Evolutionary conservation across 2,797 vertebrate genomes (phyloP).

Genomic region (Neosilurus hyrtlii): DNA sequence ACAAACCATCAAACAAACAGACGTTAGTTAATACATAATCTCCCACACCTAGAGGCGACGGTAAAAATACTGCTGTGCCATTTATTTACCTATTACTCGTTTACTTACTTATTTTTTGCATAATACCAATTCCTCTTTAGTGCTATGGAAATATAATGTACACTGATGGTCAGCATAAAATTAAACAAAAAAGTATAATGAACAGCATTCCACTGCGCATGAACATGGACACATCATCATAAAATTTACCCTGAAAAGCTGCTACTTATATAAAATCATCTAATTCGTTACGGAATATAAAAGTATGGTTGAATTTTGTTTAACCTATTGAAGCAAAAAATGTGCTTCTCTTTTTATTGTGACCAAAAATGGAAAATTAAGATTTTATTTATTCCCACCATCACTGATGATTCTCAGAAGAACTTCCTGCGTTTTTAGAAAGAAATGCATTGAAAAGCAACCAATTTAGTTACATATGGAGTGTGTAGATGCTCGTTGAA

Average conservation of each 20-base stretch:
- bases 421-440: slow-evolving; percentile 44
- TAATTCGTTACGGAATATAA: not conserved
- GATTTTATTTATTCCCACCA: slow-evolving; percentile 30
- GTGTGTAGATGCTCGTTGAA: slow-evolving; percentile 46
- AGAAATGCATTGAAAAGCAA: slow-evolving; percentile 37
- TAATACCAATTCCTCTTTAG: not conserved
- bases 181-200: not conserved
- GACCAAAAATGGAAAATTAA: slow-evolving; percentile 7
- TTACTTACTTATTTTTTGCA: not conserved
- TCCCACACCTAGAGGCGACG: no score
- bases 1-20: no score
- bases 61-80: not conserved
- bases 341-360: slow-evolving; percentile 18
- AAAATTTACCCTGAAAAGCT: not conserved
- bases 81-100: not conserved
- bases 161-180: not conserved
- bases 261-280: not conserved
- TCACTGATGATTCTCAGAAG: slow-evolving; percentile 41
- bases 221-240: not conserved
- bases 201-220: not conserved
- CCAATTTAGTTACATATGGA: slow-evolving; percentile 33
- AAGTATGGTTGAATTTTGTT: not conserved
- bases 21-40: no score
- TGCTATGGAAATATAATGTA: not conserved
- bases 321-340: not conserved